These are phyloP conservation scores for pig (Sus scrofa) DNA, from an alignment of 2,113 vertebrate genomes.

Conservation along the genomic window DNA sequence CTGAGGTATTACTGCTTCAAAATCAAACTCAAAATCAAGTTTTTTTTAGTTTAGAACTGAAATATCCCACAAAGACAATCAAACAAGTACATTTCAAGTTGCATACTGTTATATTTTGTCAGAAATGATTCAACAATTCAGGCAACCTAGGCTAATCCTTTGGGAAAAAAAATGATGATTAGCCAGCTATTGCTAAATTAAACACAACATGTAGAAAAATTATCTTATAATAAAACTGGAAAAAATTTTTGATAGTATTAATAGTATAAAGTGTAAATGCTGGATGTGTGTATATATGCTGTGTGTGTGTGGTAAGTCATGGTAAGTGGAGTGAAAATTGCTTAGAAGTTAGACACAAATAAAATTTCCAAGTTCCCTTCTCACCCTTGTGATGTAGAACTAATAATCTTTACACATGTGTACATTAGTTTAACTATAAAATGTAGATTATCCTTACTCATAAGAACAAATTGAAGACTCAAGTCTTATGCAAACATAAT, in stretches of 20 bases:
- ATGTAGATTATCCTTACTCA: neutral
- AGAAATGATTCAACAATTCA: neutral
- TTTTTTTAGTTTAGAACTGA: neutral
- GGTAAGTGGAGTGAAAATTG: neutral
- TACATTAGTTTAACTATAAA: neutral
- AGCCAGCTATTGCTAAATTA: neutral
- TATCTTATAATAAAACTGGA: neutral
- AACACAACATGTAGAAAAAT: neutral
- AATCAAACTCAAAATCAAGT: conserved; percentile 56
- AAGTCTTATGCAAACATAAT: neutral
- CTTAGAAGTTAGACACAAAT: neutral
- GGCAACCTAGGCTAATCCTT: neutral
- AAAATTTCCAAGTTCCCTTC: neutral
- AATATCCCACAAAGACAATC: neutral
- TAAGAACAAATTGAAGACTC: neutral
- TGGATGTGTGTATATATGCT: rapidly evolving
- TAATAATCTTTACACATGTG: neutral
- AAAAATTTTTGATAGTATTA: neutral
- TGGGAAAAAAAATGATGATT: neutral
- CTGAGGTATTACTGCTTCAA: conserved; percentile 47
- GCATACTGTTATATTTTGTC: neutral
- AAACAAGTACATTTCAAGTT: neutral
- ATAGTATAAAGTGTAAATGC: rapidly evolving
- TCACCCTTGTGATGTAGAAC: neutral
- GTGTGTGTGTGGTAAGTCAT: neutral